A percentile compares a stretch with the other conserved stretches of the same genome.
These are phyloP conservation scores for Vollenhovia emeryi DNA, from an alignment of 1,140 invertebrate genomes.

Conservation along the genomic window DNA sequence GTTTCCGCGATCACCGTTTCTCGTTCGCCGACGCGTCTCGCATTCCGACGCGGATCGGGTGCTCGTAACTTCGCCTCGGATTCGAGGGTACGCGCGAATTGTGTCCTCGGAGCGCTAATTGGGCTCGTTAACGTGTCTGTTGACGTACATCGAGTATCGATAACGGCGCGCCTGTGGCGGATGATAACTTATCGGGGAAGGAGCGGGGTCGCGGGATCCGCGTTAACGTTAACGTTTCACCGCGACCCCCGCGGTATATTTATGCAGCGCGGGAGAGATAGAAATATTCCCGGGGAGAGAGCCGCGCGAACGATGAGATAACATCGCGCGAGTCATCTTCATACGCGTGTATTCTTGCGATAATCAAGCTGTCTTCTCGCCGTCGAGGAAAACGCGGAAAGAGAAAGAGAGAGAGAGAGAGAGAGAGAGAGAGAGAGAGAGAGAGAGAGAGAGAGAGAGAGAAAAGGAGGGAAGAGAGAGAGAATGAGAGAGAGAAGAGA, in stretches of 20 bases:
- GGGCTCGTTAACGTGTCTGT: conserved; percentile 8
- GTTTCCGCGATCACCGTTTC: not conserved
- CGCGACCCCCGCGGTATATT: not conserved
- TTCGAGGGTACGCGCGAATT: conserved; percentile 4
- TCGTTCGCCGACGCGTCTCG: not conserved
- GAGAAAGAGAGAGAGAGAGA: not conserved
- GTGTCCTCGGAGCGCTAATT: conserved; percentile 17
- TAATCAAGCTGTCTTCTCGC: conserved; percentile 24
- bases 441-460: not conserved
- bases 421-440: conserved; percentile 1
- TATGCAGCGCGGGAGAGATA: not conserved
- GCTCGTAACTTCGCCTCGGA: not conserved
- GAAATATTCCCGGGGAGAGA: not conserved
- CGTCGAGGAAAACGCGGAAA: conserved; percentile 3
- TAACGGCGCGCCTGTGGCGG: not conserved
- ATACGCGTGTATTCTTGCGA: conserved; percentile 10
- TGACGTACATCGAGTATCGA: not conserved
- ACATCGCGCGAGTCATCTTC: not conserved
- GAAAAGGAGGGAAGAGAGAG: not conserved
- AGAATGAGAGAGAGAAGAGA: not conserved
- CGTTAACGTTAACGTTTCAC: not conserved
- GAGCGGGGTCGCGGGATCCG: not conserved
- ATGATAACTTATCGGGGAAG: not conserved
- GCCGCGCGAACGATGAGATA: not conserved
- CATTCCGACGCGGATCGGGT: not conserved